Base-by-base conservation (phyloP, 2,113 vertebrate genomes). In the Phylloscopus trochilus region DNA sequence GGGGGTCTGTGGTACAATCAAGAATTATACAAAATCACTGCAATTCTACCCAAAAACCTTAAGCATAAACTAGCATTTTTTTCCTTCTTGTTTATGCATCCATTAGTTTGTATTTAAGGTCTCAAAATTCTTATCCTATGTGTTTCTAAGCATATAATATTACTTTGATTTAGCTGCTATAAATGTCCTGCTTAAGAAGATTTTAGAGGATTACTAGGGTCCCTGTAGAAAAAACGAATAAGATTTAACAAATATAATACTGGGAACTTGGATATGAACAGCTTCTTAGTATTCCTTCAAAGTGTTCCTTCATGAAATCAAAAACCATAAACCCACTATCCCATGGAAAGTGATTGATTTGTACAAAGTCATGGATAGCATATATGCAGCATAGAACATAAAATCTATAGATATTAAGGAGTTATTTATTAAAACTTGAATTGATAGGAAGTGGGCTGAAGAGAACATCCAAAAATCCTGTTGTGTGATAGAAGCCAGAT, bases 121-220 rank as follows among this genome's bases (percentile, higher is more conserved):
- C 62, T 76, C 15, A 35, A 31, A 73, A 15, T 64, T 83, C 24
- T 89, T 87, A 83, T 41, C 68, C 33, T 47, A 18, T 37, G 19
- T 72, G 43, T 87, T 89, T 94, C 51, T 89, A 95, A 95, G 69
- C 64, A 52, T 52, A 58, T 77, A 75, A 87, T 44, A 86, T 55
- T 86, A 49, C 66, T 93, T 89, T 55, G 30, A 28, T 81, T 93
- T 63, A 77, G 59, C 64, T 77, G 73, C 84, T 77, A 81, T 62
- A 74, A 77, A 93, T 81, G 90, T 84, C 51, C 20, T 49, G 12
- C 30, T 84, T 94, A 93, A 89, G 73, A 72, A 94, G 78, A 87
- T 91, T 91, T 89, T 67, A 78, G 43, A 74, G 73, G 81, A 91
- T 91, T 96, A 89, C 59, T 49, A 43, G 46, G 26, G 17, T 73